phyloP scores from a whole-genome alignment of 2,888 invertebrate species.

The Dasysyrphus albostriatus region DNA sequence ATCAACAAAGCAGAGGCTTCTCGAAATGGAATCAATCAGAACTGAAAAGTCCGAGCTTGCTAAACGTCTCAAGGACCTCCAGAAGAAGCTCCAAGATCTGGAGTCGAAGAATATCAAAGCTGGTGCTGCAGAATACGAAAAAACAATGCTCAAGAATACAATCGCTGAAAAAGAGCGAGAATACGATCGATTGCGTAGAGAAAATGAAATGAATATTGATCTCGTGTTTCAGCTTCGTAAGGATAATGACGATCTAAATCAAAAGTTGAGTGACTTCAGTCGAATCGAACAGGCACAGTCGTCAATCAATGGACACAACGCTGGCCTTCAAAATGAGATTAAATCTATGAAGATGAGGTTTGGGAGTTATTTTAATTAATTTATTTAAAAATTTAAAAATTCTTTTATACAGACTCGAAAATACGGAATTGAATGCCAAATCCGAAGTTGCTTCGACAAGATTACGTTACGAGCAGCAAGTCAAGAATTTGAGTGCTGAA shows the following conservation, averaged over 20 bases:
- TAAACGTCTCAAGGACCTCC: slow-evolving; percentile 80
- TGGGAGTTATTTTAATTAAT: slow-evolving; percentile 61
- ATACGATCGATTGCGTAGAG: slow-evolving; percentile 88
- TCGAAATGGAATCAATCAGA: slow-evolving; percentile 80
- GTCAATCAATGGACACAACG: slow-evolving; percentile 90
- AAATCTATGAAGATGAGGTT: slow-evolving; percentile 88
- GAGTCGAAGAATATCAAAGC: slow-evolving; percentile 80
- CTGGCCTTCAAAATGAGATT: slow-evolving; percentile 90
- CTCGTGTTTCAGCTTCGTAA: slow-evolving; percentile 89
- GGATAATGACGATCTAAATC: slow-evolving; percentile 91
- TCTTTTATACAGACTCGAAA: slow-evolving; percentile 84
- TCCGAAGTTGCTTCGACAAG: slow-evolving; percentile 92
- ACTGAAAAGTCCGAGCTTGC: slow-evolving; percentile 81
- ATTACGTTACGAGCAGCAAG: slow-evolving; percentile 93
- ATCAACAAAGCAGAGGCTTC: slow-evolving; percentile 79
- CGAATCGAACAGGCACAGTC: slow-evolving; percentile 93
- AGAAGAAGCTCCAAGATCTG: slow-evolving; percentile 80
- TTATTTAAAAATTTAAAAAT: not conserved
- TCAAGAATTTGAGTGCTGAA: slow-evolving; percentile 92
- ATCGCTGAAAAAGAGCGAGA: slow-evolving; percentile 91
- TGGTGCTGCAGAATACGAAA: slow-evolving; percentile 86
- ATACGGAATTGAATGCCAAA: slow-evolving; percentile 90
- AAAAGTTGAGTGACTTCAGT: slow-evolving; percentile 93
- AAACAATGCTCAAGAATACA: slow-evolving; percentile 87
- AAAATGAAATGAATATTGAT: slow-evolving; percentile 88